These are phyloP conservation scores for Malacosoma neustria DNA, from an alignment of 2,888 invertebrate genomes.

Conservation along the genomic window DNA sequence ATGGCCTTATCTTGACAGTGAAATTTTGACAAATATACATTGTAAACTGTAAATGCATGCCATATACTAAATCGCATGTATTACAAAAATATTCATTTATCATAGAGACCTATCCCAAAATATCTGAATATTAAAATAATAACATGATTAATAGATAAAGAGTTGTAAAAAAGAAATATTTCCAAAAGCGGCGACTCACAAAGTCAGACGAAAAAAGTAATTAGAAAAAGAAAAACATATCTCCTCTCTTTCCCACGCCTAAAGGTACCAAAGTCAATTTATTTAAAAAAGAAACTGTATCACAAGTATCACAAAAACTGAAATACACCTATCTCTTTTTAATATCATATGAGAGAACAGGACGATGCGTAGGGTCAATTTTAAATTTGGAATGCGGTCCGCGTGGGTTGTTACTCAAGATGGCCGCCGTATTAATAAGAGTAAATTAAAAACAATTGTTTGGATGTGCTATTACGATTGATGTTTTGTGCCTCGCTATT, in stretches of 20 bases:
- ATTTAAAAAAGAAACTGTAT: slow-evolving; percentile 1
- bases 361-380: slow-evolving; percentile 12
- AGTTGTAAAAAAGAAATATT: not conserved
- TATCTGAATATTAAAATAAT: not conserved
- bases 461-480: slow-evolving; percentile 17
- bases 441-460: slow-evolving; percentile 24
- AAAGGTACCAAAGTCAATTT: not conserved
- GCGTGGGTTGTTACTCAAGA: slow-evolving; percentile 12
- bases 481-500: slow-evolving; percentile 14
- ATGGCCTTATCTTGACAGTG: too few species aligned
- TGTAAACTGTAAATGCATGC: too few species aligned
- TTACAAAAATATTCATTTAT: too few species aligned
- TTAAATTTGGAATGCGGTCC: slow-evolving; percentile 19
- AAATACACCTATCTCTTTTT: slow-evolving; percentile 9
- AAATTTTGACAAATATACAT: too few species aligned
- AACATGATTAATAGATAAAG: not conserved
- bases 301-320: slow-evolving; percentile 3
- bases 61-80: too few species aligned
- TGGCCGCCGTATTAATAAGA: slow-evolving; percentile 23
- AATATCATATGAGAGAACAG: slow-evolving; percentile 7
- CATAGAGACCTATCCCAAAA: too few species aligned
- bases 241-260: not conserved
- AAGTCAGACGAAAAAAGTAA: not conserved
- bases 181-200: not conserved
- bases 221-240: not conserved